Evolutionary conservation across 2,888 invertebrate species (phyloP), one percentile per base, ranked within the genome.

Genomic region (Argyresthia albistria): DNA sequence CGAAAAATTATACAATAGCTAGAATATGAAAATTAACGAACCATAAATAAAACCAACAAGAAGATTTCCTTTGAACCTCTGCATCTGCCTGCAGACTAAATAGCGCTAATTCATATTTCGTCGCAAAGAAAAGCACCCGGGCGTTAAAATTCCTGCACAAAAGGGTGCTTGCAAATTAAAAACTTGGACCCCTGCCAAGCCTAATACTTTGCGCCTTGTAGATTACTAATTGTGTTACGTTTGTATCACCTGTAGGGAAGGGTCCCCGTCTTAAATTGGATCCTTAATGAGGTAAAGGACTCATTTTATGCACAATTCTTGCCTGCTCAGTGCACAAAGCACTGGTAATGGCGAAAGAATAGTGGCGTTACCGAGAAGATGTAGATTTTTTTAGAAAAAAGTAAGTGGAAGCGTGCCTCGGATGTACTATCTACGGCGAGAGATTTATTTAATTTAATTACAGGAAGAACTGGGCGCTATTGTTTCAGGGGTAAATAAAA

Each of bases 71-170:
- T 47, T 47, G 42, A 42, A 11, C 49, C 25, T 25, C 37, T 9
- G 16, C 37, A 37, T 47, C 66, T 67, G 68, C 69, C 62, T 70
- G 66, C 68, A 64, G 53, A 52, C 61, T 62, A 60, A 65, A 73
- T 67, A 69, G 70, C 70, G 68, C 76, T 81, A 80, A 82, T 83
- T 82, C 78, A 80, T 81, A 82, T 79, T 80, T 82, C 75, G 4
- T 70, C 51, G 57, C 59, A 70, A 73, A 76, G 76, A 75, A 70
- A 67, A 75, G 70, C 76, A 73, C 65, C 75, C 70, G 69, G 56
- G 75, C 76, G 73, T 72, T 68, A 76, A 83, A 80, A 80, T 80
- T 67, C 70, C 70, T 69, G 68, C 65, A 77, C 80, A 76, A 79
- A 56, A 73, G 73, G 73, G 76, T 76, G 70, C 66, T 67, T 25